Base-by-base conservation (phyloP, 2,888 invertebrate genomes). In the Cataglyphis livida region DNA sequence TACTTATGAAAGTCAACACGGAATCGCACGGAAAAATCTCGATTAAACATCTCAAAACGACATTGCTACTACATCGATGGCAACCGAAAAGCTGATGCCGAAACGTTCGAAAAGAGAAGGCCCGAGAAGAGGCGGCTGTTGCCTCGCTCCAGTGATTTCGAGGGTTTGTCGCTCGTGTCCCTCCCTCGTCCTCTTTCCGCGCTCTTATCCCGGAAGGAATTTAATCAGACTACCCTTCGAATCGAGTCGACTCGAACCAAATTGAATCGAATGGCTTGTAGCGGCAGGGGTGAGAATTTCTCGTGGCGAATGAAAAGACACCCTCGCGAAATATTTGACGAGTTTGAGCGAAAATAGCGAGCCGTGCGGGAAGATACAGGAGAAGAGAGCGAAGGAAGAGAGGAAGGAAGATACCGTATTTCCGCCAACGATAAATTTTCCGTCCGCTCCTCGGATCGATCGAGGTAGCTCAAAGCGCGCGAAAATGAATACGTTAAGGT, bases 191-290 rank as follows among this genome's bases (percentile, higher is more conserved):
- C 84, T 57, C 61, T 76, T 25, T 32, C 48, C 64, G 57, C 44
- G 62, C 84, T 87, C 82, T 88, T 85, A 83, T 83, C 64, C 88
- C 73, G 79, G 84, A 85, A 89, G 88, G 85, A 90, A 90, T 90
- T 90, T 90, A 90, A 90, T 90, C 90, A 90, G 88, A 85, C 87
- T 85, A 84, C 88, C 89, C 88, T 85, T 87, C 86, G 88, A 88
- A 85, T 87, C 84, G 87, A 84, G 48, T 83, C 85, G 84, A 57
- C 62, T 85, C 81, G 61, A 84, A 68, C 82, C 82, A 84, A 88
- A 89, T 89, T 87, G 89, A 87, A 89, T 89, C 83, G 87, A 89
- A 90, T 74, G 74, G 79, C 81, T 85, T 75, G 86, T 83, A 88
- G 74, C 66, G 57, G 70, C 64, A 65, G 51, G 82, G 59, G 75